These are phyloP conservation scores for Athalia rosae DNA, from an alignment of 2,888 invertebrate species.

Conservation along the genomic window DNA sequence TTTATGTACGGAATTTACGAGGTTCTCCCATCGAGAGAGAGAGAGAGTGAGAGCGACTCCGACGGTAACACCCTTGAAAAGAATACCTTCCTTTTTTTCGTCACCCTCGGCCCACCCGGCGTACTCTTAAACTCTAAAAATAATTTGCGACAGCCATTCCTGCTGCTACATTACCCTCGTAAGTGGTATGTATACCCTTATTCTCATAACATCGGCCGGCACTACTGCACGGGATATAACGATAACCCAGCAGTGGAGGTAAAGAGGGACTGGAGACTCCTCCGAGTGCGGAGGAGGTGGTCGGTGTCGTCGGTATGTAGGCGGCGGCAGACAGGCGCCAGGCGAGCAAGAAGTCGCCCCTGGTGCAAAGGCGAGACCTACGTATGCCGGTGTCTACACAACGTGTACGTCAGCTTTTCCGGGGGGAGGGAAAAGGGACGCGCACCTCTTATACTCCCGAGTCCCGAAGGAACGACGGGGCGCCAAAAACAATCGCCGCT, in stretches of 20 bases:
- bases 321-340: slow-evolving; percentile 39
- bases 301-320: not conserved
- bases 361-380: slow-evolving; percentile 13
- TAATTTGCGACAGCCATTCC: no score
- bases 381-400: not conserved
- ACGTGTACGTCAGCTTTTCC: not conserved
- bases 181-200: no score
- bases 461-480: slow-evolving; percentile 1
- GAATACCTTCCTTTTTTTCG: no score
- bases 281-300: not conserved
- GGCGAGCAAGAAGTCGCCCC: slow-evolving; percentile 17
- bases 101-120: no score
- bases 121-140: no score
- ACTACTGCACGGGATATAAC: not conserved
- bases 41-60: no score
- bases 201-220: no score
- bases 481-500: slow-evolving; percentile 40
- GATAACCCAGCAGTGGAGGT: not conserved
- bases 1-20: no score
- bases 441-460: not conserved
- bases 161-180: no score
- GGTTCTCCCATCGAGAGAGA: no score
- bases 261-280: not conserved
- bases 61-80: no score
- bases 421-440: slow-evolving; percentile 6